Evolutionary conservation across 2,888 invertebrate genomes (phyloP).

Genomic region (Aromia moschata): DNA sequence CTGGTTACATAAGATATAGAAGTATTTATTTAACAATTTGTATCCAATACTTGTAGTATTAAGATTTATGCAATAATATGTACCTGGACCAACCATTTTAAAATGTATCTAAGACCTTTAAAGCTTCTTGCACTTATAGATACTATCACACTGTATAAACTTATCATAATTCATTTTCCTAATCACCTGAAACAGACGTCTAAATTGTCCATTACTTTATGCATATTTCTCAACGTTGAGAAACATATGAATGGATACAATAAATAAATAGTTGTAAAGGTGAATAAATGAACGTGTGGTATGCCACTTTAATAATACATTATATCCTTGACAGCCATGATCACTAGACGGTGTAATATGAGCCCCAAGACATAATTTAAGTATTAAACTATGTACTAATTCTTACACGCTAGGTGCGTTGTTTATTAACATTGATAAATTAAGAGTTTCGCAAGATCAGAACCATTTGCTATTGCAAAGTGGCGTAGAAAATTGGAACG

Average conservation of each 20-base stretch:
- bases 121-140: too few relatives aligned
- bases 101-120: too few relatives aligned
- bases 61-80: too few relatives aligned
- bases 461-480: not conserved
- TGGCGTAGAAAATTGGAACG: not conserved
- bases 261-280: slow-evolving; percentile 16
- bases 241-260: slow-evolving; percentile 16
- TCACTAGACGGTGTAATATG: slow-evolving; percentile 51
- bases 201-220: not conserved
- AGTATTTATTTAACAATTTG: too few relatives aligned
- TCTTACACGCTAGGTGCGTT: slow-evolving; percentile 2
- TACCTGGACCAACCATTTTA: too few relatives aligned
- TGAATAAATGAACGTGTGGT: slow-evolving; percentile 14
- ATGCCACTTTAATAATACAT: slow-evolving; percentile 6
- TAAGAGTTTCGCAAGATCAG: not conserved
- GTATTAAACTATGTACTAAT: slow-evolving; percentile 27
- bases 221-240: slow-evolving; percentile 15
- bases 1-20: too few relatives aligned
- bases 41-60: too few relatives aligned
- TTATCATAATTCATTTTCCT: too few relatives aligned
- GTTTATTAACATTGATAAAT: slow-evolving; percentile 7
- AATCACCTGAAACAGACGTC: not conserved
- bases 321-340: slow-evolving; percentile 51
- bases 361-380: slow-evolving; percentile 38
- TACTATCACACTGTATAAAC: too few relatives aligned